Evolutionary conservation across 2,113 vertebrate genomes (phyloP), one percentile per base, ranked within the genome.

Genomic region (Pteropus alecto): DNA sequence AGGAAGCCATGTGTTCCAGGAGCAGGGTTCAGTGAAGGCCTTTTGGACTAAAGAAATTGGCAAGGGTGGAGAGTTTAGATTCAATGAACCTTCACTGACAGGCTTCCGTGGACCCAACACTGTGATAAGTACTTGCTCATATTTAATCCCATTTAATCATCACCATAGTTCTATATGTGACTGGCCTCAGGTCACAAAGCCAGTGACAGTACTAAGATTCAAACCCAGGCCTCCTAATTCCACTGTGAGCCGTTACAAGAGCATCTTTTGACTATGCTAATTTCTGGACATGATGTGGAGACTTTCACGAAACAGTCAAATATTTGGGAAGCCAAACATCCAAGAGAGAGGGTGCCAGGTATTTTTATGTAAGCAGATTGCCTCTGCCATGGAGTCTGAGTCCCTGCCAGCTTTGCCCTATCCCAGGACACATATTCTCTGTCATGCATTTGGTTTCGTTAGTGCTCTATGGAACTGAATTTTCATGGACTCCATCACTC

Each of bases 401-500:
- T 63, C 26, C 90, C 54, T 51, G 65, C 46, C 92, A 81, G 90
- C 83, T 70, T 43, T 43, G 71, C 43, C 35, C 73, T 61, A n/a
- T 60, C 93, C 90, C 84, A 61, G 92, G 93, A 92, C 93, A 60
- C 76, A 56, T 24, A 33, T 60, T 87, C 56, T 58, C 78, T 88
- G 84, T 54, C 56, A 5, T 6, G 33, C 18, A 3, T 68, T 86
- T 19, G 7, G 79, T 81, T 93, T 79, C 38, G 76, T 71, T 82
- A 14, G 41, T 15, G 87, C 6, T 78, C 77, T 68, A 56, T 86
- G 91, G 81, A 93, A 74, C 77, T 58, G 81, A 30, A 5, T 81
- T 88, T 87, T 91, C 94, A 94, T 96, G 95, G 94, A 94, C 94
- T 88, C 68, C 6, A 12, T 43, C 46, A 84, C 94, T 96, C 87